A percentile compares a stretch with the other conserved stretches of the same genome.
These are phyloP conservation scores for Anguilla japonica DNA, from an alignment of 2,113 vertebrate species.

Conservation along the genomic window DNA sequence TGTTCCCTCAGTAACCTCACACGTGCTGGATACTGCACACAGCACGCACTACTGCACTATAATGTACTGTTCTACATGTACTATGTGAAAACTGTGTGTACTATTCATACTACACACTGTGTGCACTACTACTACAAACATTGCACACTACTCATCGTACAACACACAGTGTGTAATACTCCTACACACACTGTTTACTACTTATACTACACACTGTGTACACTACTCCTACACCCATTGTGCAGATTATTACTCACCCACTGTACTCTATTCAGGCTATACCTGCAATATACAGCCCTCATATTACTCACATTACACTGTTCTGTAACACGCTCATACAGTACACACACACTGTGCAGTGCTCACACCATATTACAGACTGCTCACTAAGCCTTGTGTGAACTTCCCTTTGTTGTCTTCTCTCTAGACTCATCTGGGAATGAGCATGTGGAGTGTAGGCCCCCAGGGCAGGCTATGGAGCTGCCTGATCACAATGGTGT, in stretches of 20 bases:
- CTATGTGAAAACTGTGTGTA: background rate
- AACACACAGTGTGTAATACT: no score
- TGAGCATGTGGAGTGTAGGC: slow-evolving; percentile 80
- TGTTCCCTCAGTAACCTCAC: background rate
- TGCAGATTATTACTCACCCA: no score
- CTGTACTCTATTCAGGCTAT: background rate
- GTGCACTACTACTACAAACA: no score
- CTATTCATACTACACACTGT: no score
- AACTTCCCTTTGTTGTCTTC: background rate
- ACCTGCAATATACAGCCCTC: background rate
- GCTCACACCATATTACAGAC: background rate
- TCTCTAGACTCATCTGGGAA: slow-evolving; percentile 48
- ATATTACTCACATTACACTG: background rate
- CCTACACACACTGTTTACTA: no score
- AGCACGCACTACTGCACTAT: background rate
- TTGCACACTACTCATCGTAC: no score
- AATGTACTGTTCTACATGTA: no score
- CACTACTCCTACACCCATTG: no score
- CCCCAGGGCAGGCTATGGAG: slow-evolving; percentile 81
- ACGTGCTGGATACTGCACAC: background rate
- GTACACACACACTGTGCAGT: background rate
- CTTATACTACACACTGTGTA: no score
- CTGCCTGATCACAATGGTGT: slow-evolving; percentile 84
- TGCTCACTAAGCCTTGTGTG: background rate
- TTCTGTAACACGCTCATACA: background rate